Evolutionary conservation across 1,140 invertebrate genomes (phyloP).

Genomic region (Galendromus occidentalis): DNA sequence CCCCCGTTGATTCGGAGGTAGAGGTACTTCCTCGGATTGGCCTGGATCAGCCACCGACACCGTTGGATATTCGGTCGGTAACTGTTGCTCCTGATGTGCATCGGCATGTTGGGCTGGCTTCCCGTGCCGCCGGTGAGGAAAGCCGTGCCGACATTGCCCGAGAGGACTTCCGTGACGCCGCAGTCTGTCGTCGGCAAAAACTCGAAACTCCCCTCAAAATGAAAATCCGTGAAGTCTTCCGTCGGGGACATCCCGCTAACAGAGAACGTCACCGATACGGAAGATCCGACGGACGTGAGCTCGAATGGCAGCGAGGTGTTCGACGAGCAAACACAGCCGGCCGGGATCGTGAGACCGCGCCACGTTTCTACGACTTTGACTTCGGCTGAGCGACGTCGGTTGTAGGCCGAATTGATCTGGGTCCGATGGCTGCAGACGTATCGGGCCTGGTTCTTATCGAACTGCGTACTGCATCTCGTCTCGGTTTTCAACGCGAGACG

Average conservation of each 20-base stretch:
- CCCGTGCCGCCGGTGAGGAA: neutral
- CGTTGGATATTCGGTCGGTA: neutral
- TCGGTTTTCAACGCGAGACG: conserved; percentile 12
- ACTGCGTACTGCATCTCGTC: conserved; percentile 13
- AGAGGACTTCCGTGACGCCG: neutral
- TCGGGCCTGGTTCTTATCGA: conserved; percentile 13
- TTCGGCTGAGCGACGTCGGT: conserved; percentile 14
- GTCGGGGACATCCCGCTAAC: neutral
- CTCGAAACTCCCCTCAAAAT: conserved; percentile 3
- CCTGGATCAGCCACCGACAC: conserved; percentile 1
- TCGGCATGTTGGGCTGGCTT: neutral
- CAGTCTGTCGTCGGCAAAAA: conserved; percentile 5
- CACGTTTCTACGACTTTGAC: conserved; percentile 17
- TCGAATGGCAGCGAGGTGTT: conserved; percentile 5
- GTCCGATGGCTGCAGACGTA: conserved; percentile 12
- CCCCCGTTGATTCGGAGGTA: neutral
- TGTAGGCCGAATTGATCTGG: conserved; percentile 1
- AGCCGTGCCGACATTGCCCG: neutral
- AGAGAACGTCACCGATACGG: conserved; percentile 1
- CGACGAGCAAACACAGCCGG: neutral
- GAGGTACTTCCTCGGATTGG: neutral
- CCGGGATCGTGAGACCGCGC: conserved; percentile 10
- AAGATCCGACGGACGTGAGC: neutral
- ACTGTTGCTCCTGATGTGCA: conserved; percentile 5
- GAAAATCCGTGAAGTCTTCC: neutral